These are phyloP conservation scores for Hyphantria cunea DNA, from an alignment of 1,140 invertebrate genomes.

Conservation along the genomic window DNA sequence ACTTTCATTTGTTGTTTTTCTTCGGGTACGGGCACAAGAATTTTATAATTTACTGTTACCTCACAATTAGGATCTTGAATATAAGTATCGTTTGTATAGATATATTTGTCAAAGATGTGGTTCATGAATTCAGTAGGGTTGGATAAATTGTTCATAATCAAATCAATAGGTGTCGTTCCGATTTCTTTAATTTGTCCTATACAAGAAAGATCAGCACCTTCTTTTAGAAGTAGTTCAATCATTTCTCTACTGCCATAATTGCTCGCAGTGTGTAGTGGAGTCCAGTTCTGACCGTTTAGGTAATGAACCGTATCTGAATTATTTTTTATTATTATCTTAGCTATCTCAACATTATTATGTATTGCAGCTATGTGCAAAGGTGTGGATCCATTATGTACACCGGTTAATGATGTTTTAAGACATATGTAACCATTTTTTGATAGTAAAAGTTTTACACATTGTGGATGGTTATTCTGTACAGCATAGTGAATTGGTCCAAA, in stretches of 20 bases:
- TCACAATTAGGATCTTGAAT: constrained; percentile 75
- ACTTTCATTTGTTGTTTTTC: constrained; percentile 79
- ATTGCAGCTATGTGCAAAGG: constrained; percentile 84
- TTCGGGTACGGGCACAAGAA: constrained; percentile 68
- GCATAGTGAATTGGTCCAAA: constrained; percentile 87
- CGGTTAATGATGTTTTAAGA: constrained; percentile 58
- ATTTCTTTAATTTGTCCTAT: constrained; percentile 78
- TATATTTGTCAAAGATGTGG: constrained; percentile 76
- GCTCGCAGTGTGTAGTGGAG: constrained; percentile 84
- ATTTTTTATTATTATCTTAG: constrained; percentile 78
- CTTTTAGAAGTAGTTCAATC: constrained; percentile 81
- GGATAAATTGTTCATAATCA: constrained; percentile 77
- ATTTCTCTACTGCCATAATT: constrained; percentile 82
- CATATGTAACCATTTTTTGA: constrained; percentile 79
- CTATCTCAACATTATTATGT: constrained; percentile 76
- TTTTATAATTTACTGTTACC: constrained; percentile 76
- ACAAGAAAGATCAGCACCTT: constrained; percentile 83
- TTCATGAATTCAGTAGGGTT: constrained; percentile 80
- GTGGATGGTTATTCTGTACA: constrained; percentile 84
- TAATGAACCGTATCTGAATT: constrained; percentile 76
- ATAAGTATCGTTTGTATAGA: constrained; percentile 69
- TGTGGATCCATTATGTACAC: constrained; percentile 78
- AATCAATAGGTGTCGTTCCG: constrained; percentile 69
- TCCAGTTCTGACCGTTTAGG: constrained; percentile 82
- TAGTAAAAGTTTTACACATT: constrained; percentile 85